These are phyloP conservation scores for Hoplodrina ambigua DNA, from an alignment of 2,888 invertebrate species.

Conservation along the genomic window DNA sequence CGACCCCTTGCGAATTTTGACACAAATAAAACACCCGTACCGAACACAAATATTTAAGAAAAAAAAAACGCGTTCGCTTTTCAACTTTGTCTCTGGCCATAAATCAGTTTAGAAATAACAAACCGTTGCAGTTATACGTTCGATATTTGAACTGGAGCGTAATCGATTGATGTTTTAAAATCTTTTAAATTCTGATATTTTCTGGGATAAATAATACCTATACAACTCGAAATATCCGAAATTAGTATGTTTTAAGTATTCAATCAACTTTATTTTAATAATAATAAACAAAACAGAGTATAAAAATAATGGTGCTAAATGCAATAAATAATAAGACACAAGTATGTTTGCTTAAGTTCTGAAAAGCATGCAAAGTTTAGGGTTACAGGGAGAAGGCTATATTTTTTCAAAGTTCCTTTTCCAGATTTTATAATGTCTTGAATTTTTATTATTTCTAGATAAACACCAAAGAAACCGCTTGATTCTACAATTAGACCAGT, in stretches of 20 bases:
- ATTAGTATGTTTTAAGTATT: not conserved
- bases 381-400: no score
- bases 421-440: no score
- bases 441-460: not conserved
- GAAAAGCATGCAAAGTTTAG: no score
- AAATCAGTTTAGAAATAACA: slow-evolving; percentile 88
- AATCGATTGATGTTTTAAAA: slow-evolving; percentile 74
- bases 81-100: slow-evolving; percentile 86
- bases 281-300: no score
- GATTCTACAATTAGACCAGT: slow-evolving; percentile 25
- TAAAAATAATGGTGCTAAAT: no score
- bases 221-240: not conserved
- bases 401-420: no score
- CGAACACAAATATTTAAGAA: slow-evolving; percentile 88
- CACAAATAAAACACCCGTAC: slow-evolving; percentile 90
- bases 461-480: not conserved
- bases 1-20: slow-evolving; percentile 88
- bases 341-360: no score
- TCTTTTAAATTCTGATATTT: not conserved
- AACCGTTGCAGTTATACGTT: slow-evolving; percentile 81
- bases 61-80: slow-evolving; percentile 80
- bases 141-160: slow-evolving; percentile 84
- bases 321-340: no score
- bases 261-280: not conserved
- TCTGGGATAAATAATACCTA: not conserved